Evolutionary conservation across 2,113 vertebrate genomes (phyloP).

Genomic region (Mola mola): DNA sequence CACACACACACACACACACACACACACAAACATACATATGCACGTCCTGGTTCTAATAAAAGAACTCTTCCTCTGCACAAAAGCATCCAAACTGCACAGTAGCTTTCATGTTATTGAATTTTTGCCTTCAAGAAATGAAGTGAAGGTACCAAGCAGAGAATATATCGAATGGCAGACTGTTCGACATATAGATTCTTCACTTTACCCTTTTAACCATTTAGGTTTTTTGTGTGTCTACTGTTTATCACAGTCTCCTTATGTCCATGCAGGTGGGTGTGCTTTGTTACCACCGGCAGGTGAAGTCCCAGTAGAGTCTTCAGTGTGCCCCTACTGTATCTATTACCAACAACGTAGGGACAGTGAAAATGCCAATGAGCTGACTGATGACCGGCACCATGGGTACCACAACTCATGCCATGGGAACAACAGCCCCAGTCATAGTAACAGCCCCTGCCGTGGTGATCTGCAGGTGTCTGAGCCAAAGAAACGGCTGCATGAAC

Average conservation of each 20-base stretch:
- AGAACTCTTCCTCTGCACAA: constrained; percentile 40
- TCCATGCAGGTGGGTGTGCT: constrained; percentile 62
- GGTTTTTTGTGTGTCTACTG: too few species aligned
- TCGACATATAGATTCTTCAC: neutral
- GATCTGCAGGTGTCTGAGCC: constrained; percentile 44
- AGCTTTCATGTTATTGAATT: constrained; percentile 61
- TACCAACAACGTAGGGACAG: constrained; percentile 52
- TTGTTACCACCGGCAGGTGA: constrained; percentile 56
- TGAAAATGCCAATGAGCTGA: constrained; percentile 35
- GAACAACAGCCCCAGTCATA: constrained; percentile 47
- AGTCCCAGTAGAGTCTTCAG: constrained; percentile 44
- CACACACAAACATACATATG: constrained; percentile 14
- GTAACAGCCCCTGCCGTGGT: constrained; percentile 31
- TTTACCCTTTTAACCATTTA: constrained; percentile 1
- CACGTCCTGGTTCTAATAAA: constrained; percentile 65
- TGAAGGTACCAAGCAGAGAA: constrained; percentile 19
- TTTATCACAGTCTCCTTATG: constrained; percentile 8
- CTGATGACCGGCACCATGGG: constrained; percentile 40
- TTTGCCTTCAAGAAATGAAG: constrained; percentile 58
- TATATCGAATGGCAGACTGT: constrained; percentile 28
- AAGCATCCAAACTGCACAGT: constrained; percentile 47
- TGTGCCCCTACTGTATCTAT: constrained; percentile 69
- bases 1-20: constrained; percentile 19
- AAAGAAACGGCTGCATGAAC: constrained; percentile 35
- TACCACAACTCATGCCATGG: constrained; percentile 42